Conservation (phyloP, 2,888 invertebrate genomes). For the Caenorhabditis afra region DNA sequence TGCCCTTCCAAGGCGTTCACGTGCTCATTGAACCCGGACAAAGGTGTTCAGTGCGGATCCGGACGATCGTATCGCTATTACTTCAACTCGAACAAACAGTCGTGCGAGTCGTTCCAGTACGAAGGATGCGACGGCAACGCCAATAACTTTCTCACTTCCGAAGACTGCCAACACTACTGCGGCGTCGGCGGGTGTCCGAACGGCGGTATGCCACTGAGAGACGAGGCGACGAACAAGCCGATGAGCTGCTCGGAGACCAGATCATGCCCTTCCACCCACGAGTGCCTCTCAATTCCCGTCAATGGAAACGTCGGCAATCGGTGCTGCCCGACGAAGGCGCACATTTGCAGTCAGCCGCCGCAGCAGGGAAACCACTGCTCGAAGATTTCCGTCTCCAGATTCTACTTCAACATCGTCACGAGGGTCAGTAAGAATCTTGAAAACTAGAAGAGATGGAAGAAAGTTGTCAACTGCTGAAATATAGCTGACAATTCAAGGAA, state of each 20-base stretch:
- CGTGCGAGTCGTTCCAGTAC: slow-evolving; percentile 77
- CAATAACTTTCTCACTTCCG: slow-evolving; percentile 75
- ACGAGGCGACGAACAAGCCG: slow-evolving; percentile 72
- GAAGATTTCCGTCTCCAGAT: slow-evolving; percentile 70
- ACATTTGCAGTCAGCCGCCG: slow-evolving; percentile 77
- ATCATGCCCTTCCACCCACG: slow-evolving; percentile 73
- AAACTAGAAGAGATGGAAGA: no score
- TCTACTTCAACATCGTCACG: slow-evolving; percentile 70
- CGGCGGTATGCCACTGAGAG: slow-evolving; percentile 76
- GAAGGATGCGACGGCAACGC: slow-evolving; percentile 78
- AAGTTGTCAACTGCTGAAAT: no score
- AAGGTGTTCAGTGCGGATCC: slow-evolving; percentile 76
- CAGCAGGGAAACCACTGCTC: slow-evolving; percentile 76
- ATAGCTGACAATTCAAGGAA: no score
- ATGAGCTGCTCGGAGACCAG: slow-evolving; percentile 64
- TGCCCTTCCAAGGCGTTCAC: slow-evolving; percentile 78
- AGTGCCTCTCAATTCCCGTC: slow-evolving; percentile 71
- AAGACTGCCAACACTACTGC: slow-evolving; percentile 77
- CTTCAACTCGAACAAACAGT: slow-evolving; percentile 76
- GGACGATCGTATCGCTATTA: slow-evolving; percentile 69
- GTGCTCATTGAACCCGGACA: slow-evolving; percentile 75
- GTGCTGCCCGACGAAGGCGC: slow-evolving; percentile 77
- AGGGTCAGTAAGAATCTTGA: slow-evolving; percentile 30
- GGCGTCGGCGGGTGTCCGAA: slow-evolving; percentile 79
- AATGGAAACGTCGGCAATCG: slow-evolving; percentile 72